These are phyloP conservation scores for Kryptopterus vitreolus DNA, from an alignment of 2,797 vertebrate genomes.

Conservation along the genomic window DNA sequence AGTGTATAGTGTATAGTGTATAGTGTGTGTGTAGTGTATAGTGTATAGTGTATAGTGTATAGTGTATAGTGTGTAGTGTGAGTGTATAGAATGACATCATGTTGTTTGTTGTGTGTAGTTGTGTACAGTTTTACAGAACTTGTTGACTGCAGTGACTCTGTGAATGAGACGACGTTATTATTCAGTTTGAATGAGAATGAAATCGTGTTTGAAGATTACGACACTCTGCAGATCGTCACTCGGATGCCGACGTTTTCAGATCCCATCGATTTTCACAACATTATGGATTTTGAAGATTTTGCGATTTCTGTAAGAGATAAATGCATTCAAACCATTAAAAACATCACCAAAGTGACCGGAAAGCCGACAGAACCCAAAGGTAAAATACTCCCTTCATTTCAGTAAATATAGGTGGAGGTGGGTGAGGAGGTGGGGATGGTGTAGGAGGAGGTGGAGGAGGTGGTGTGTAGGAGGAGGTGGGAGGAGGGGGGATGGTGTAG, in stretches of 20 bases:
- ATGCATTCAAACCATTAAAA: neutral
- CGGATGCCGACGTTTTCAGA: neutral
- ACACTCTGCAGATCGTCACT: neutral
- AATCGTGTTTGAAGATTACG: neutral
- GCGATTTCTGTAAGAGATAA: neutral
- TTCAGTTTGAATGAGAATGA: neutral
- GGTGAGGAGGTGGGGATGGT: no score
- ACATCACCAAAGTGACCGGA: neutral
- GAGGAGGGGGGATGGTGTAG: no score
- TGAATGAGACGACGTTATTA: neutral
- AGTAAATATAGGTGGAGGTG: no score
- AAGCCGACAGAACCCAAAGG: neutral
- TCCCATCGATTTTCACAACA: neutral
- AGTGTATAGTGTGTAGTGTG: no score
- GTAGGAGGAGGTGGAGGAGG: no score
- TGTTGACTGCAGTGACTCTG: neutral
- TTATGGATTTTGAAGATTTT: neutral
- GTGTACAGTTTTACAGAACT: neutral
- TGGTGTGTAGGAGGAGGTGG: no score
- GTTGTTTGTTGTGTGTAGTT: no score
- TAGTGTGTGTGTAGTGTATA: no score
- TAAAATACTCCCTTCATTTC: neutral
- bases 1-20: no score
- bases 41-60: no score
- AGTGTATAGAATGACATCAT: no score